Base-by-base conservation (phyloP, 2,113 vertebrate species). In the Barnardius zonarius region DNA sequence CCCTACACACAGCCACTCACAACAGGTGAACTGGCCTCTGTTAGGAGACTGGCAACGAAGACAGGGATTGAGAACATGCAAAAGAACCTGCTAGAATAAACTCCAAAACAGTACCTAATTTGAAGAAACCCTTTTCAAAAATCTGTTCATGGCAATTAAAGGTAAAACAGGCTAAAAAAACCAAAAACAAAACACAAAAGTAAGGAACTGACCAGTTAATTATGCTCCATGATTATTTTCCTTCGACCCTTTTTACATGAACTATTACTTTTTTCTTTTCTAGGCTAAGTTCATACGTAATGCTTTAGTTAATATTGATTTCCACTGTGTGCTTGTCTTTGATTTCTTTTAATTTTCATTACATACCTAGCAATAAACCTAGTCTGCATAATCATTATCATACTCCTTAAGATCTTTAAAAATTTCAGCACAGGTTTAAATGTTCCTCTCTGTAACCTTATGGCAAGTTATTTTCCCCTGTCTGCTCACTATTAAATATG, bases 261-360 rank as follows among this genome's bases (percentile, higher is more conserved):
- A 94, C 78, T 90, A 93, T 43, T 69, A 73, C 17, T 66, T 91
- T 72, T 52, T 90, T 94, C 35, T 94, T 90, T 96, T 93, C 73
- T 54, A 83, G 35, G 52, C 33, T 81, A 83, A 67, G 78, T 74
- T 82, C 19, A 64, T 79, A 62, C 31, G 57, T 78, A 97, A 88
- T 92, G 72, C n/a, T 39, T 96, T 69, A 61, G 72, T 95, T 91
- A 95, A 91, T 96, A 83, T 35, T 82, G 67, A 83, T 79, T 64
- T 79, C 49, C 35, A 54, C 62, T 68, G 23, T 51, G 30, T 81
- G 39, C 72, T 85, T 28, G 37, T 25, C 83, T 93, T 67, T 77
- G 62, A 90, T 88, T 95, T 82, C 52, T 83, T 79, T 72, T 75
- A 57, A 66, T 93, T 95, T 92, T 83, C n/a, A 76, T 76, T 93